phyloP scores from a whole-genome alignment of 1,140 invertebrate genomes.

The Planococcus citri region DNA sequence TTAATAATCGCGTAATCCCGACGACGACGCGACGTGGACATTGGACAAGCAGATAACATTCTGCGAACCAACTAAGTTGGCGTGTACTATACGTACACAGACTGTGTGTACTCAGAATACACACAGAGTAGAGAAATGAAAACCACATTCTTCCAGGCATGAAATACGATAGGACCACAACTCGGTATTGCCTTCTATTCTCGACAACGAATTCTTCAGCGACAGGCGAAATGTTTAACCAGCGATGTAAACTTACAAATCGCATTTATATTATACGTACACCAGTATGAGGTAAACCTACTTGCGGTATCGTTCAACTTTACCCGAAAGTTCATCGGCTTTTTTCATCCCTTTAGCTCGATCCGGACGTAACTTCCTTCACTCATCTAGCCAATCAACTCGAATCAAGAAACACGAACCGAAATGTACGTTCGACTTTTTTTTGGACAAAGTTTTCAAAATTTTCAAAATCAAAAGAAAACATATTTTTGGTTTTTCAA shows the following conservation, averaged over 20 bases:
- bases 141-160: neutral
- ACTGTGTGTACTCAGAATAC: too few relatives aligned
- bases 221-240: conserved; percentile 6
- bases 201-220: neutral
- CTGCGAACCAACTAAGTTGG: neutral
- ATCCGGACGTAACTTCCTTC: too few relatives aligned
- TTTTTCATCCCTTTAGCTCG: too few relatives aligned
- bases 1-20: conserved; percentile 4
- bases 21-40: too few relatives aligned
- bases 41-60: conserved; percentile 1
- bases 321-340: neutral
- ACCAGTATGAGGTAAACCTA: neutral
- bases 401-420: too few relatives aligned
- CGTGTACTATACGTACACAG: too few relatives aligned
- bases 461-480: too few relatives aligned
- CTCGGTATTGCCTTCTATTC: conserved; percentile 1
- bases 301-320: neutral
- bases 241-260: neutral
- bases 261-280: neutral
- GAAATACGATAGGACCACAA: conserved; percentile 2
- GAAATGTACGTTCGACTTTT: too few relatives aligned
- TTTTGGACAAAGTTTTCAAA: too few relatives aligned
- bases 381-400: too few relatives aligned
- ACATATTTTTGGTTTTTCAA: too few relatives aligned
- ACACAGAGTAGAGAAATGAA: neutral